Evolutionary conservation across 2,797 vertebrate genomes (phyloP), one percentile per base, ranked within the genome.

Genomic region (Malurus splendens): DNA sequence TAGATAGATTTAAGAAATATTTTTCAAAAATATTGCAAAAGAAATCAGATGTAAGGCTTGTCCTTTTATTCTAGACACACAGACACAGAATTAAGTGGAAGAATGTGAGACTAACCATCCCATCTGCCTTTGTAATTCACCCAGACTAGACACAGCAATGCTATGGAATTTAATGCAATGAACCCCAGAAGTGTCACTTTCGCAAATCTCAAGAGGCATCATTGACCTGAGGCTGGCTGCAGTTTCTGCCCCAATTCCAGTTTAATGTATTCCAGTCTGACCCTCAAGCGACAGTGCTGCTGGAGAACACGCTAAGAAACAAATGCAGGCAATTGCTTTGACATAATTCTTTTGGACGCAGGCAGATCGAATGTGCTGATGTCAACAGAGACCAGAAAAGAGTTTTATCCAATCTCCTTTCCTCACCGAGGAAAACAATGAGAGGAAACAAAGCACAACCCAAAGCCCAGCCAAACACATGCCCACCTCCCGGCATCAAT

Each of bases 201-300:
- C 25, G 1, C 51, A 88, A 82, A 89, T 87, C 76, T 92, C 89
- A 93, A 93, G 90, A 84, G 86, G 89, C 87, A 89, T 82, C 13
- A 38, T 44, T 87, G 93, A 93, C 84, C 87, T 15, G 28, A 90
- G 73, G 83, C 78, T 90, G 89, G 67, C 87, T 90, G 89, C 92
- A 83, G 71, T 86, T 89, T 94, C 80, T 94, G 92, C 82, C 92
- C 90, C 90, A 91, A 52, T 95, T 95, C 94, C 86, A 89, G 86
- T 68, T 90, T 88, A 93, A 86, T 56, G 76, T 82, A 92, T 89
- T 93, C 60, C 86, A 90, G 71, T 90, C 22, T 38, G 84, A 92
- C 81, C 92, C 80, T 74, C 20, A 32, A 94, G 92, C 33, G 56
- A 93, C 66, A 90, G 67, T 18, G 74, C 89, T 89, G 87, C 83